Conservation (phyloP, 2,888 invertebrate genomes). For the Hydroisotoma schaefferi region DNA sequence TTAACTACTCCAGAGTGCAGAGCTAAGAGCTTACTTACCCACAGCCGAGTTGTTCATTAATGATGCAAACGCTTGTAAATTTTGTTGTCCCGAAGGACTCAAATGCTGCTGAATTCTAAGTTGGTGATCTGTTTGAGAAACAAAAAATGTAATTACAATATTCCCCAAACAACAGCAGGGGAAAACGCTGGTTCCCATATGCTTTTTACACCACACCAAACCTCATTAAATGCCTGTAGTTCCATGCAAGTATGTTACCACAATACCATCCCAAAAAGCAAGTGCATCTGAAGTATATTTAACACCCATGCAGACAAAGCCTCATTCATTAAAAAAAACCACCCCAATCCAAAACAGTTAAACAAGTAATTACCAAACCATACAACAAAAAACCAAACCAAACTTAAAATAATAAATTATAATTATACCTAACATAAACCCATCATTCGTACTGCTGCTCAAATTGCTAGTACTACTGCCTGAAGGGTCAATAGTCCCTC, state of each 20-base stretch:
- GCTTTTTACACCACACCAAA: too few relatives aligned
- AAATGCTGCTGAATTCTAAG: slow-evolving; percentile 38
- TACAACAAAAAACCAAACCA: slow-evolving; percentile 15
- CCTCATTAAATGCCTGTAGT: too few relatives aligned
- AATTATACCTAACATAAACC: slow-evolving; percentile 40
- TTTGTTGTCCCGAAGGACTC: neutral
- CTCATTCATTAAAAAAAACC: too few relatives aligned
- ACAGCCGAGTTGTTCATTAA: neutral
- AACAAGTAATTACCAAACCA: slow-evolving; percentile 11
- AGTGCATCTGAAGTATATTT: too few relatives aligned
- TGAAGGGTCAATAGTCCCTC: neutral
- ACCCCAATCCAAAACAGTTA: too few relatives aligned
- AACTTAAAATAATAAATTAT: slow-evolving; percentile 20
- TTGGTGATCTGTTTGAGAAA: slow-evolving; percentile 36
- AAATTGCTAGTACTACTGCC: slow-evolving; percentile 9
- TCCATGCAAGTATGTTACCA: too few relatives aligned
- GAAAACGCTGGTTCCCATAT: too few relatives aligned
- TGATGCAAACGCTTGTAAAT: slow-evolving; percentile 1
- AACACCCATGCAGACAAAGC: too few relatives aligned
- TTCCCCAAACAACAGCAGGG: too few relatives aligned
- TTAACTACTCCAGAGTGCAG: too few relatives aligned
- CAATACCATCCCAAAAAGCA: too few relatives aligned
- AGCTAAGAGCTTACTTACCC: neutral
- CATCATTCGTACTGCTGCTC: slow-evolving; percentile 34
- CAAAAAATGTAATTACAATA: too few relatives aligned